Evolutionary conservation across 2,113 vertebrate species (phyloP), one percentile per base, ranked within the genome.

Genomic region (Tachycineta bicolor): DNA sequence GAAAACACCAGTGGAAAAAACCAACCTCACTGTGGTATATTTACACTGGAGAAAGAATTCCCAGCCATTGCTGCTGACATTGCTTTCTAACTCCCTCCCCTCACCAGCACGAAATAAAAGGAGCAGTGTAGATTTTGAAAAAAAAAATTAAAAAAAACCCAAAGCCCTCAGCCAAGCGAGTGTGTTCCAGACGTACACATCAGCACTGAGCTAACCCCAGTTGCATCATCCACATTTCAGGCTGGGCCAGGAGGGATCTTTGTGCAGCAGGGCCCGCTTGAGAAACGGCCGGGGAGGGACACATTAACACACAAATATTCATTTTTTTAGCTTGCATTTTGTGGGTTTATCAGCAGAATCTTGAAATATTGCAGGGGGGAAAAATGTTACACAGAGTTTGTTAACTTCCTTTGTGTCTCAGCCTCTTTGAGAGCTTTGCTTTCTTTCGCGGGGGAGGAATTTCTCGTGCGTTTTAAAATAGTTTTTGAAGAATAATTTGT

Each of bases 181-280:
- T 75, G 80, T 75, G 92, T 96, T 96, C 96, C 96, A 96, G 90
- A 90, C 58, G 17, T 95, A 96, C 90, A 94, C 93, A 94, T 94
- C 93, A 95, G 96, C 96, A 96, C 85, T 97, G 96, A 97, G 92
- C 96, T 97, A 95, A 96, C 79, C 94, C 88, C 92, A 80, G 92
- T 96, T 96, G 96, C 94, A 97, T 97, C 95, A 96, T 97, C 96
- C 94, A 88, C 68, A 49, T 94, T 86, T 91, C 93, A 95, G 91
- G 79, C 93, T 92, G 90, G 92, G 90, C 93, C 88, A 34, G 83
- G 68, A 96, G 90, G 93, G 94, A 95, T 95, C 44, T 93, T 84
- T 94, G 24, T 89, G 93, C 73, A 55, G 94, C 86, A 75, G 31
- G 64, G 68, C 60, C 65, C 0, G 7, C 25, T 60, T 76, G 3